Evolutionary conservation across 2,113 vertebrate genomes (phyloP), one percentile per base, ranked within the genome.

Genomic region (Acanthochromis polyacanthus): DNA sequence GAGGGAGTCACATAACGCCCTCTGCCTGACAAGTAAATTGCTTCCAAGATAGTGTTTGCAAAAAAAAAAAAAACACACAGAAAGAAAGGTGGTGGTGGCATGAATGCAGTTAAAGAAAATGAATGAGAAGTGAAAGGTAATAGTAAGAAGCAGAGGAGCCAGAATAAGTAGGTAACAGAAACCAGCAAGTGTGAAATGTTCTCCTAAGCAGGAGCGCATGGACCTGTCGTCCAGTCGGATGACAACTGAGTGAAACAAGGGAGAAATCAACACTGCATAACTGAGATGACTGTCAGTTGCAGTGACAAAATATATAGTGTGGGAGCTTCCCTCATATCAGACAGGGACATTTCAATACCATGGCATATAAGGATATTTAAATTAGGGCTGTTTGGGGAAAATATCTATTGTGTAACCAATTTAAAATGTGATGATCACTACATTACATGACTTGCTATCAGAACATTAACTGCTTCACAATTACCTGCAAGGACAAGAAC

Each of bases 11-110:
- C 75, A 76, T 36, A 48, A 66, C 71, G 77, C 80, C 68, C 75
- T 74, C 45, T 72, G 55, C 74, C 80, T 88, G 89, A 91, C 88
- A 90, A 87, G 88, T 91, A 93, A 94, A 94, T 93, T 93, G 88
- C 81, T 90, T 93, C 88, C 78, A 61, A 66, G 84, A 91, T 75
- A 61, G 57, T 55, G 69, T 51, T 62, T 61, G 73, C 36, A 32
- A 81, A 74, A 84, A 48, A 82, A 82, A 87, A 36, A 36, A 8
- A 36, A 36, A 36, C 1, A 65, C 64, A 22, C 9, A 16, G 19
- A 66, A 48, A 80, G 25, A 81, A 76, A 71, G 71, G 69, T 80
- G 78, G 61, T 46, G 69, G 70, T 71, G 43, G 61, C 61, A n/a
- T 67, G 73, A 80, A 57, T 53, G 43, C 19, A 63, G 79, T 69